Conservation (phyloP, 1,140 invertebrate species). For the Leptinotarsa lineolata region DNA sequence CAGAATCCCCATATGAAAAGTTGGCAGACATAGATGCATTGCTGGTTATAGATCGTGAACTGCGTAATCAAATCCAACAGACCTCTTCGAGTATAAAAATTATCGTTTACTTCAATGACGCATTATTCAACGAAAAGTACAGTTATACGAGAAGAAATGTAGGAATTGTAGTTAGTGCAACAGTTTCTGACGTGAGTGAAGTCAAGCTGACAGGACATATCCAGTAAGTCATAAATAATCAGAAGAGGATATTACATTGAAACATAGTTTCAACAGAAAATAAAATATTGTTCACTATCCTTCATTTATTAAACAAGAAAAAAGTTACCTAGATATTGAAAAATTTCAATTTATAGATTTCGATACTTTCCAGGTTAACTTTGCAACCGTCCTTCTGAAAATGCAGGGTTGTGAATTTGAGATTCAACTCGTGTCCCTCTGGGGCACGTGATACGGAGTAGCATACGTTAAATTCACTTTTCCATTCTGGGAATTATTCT, state of each 20-base stretch:
- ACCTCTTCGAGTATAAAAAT: constrained; percentile 3
- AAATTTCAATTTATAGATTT: background rate
- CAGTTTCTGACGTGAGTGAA: background rate
- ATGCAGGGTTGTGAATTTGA: too few relatives aligned
- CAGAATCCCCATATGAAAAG: background rate
- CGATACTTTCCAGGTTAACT: background rate
- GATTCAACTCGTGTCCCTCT: too few relatives aligned
- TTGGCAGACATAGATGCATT: constrained; percentile 9
- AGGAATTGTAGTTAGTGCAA: constrained; percentile 9
- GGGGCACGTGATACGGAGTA: too few relatives aligned
- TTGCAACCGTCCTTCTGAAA: too few relatives aligned
- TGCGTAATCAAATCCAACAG: background rate
- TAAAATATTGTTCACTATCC: background rate
- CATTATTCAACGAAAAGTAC: constrained; percentile 12
- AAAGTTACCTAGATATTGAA: background rate
- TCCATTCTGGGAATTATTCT: too few relatives aligned
- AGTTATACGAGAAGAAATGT: background rate
- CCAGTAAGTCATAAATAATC: background rate
- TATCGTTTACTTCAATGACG: constrained; percentile 20
- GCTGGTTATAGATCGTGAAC: background rate
- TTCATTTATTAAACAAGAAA: background rate
- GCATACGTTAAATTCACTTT: too few relatives aligned
- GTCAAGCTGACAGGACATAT: background rate
- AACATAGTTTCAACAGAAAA: background rate
- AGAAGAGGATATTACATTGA: background rate